Base-by-base conservation (phyloP, 1,140 invertebrate species). In the Helicoverpa zea region DNA sequence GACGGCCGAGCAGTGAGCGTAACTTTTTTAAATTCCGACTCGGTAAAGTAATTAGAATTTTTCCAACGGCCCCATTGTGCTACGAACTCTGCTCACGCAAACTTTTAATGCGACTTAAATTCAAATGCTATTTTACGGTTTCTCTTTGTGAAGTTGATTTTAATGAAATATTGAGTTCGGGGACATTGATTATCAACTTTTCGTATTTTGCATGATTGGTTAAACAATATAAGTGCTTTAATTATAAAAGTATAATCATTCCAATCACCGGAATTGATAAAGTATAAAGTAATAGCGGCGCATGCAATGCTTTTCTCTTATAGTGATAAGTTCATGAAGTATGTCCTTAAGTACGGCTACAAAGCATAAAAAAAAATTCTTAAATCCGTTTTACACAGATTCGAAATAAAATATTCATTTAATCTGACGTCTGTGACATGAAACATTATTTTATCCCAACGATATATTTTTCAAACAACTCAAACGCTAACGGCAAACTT, bases 31-130 rank as follows among this genome's bases (percentile, higher is more conserved):
- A 92, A 92, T 92, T 91, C 89, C 85, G 92, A 91, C 89, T 92
- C 88, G 81, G 83, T 88, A 90, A 92, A 94, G 89, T 92, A 94
- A 94, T 94, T 94, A 94, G 90, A 92, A 91, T 94, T 94, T 94
- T 94, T 94, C 88, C 90, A 88, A 85, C 89, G 85, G 85, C 86
- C 79, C 89, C 91, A 92, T 94, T 94, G 90, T 92, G 86, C 87
- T 82, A 51, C 85, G 81, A 88, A 91, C 87, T 92, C 90, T 68
- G 86, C 90, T 89, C 90, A 90, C 89, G 89, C 83, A 90, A 92
- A 93, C 91, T 92, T 92, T 92, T 93, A 93, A 93, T 92, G 90
- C 87, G 90, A 88, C 91, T 94, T 92, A 90, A 92, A 92, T 92
- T 90, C 87, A 91, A 93, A 93, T 92, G 89, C 86, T 90, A 93